Evolutionary conservation across 2,113 vertebrate genomes (phyloP).

Genomic region (Charadrius vociferus): DNA sequence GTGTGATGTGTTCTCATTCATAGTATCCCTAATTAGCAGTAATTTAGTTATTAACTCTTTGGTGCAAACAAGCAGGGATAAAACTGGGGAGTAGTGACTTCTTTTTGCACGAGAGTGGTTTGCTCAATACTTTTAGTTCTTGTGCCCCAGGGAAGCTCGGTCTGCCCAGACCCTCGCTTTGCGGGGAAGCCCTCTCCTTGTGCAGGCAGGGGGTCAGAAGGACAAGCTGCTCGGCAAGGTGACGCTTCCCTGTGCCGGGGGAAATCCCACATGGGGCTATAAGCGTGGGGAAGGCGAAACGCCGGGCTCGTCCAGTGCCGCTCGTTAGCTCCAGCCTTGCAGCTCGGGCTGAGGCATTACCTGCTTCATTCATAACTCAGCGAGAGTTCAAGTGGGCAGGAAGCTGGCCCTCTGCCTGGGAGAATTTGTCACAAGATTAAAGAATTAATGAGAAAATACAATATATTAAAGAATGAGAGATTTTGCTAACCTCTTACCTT

Average conservation of each 20-base stretch:
- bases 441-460: slow-evolving; percentile 68
- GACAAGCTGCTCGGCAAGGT: background rate
- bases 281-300: accelerated
- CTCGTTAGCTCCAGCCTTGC: background rate
- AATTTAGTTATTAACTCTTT: slow-evolving; percentile 9
- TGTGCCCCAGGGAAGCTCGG: accelerated
- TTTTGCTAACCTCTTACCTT: slow-evolving; percentile 69
- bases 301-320: accelerated
- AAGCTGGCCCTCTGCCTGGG: slow-evolving; percentile 60
- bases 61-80: background rate
- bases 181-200: background rate
- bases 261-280: no score
- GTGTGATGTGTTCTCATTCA: slow-evolving; percentile 26
- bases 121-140: accelerated
- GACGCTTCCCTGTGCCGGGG: background rate
- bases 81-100: background rate
- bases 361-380: slow-evolving; percentile 28
- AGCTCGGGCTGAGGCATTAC: background rate
- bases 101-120: accelerated
- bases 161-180: background rate
- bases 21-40: slow-evolving; percentile 25
- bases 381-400: slow-evolving; percentile 38
- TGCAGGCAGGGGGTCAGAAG: background rate
- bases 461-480: slow-evolving; percentile 63
- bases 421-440: slow-evolving; percentile 61